A percentile compares a stretch with the other conserved stretches of the same genome.
These are phyloP conservation scores for Trichonephila inaurata DNA, from an alignment of 1,140 invertebrate genomes.

Conservation along the genomic window DNA sequence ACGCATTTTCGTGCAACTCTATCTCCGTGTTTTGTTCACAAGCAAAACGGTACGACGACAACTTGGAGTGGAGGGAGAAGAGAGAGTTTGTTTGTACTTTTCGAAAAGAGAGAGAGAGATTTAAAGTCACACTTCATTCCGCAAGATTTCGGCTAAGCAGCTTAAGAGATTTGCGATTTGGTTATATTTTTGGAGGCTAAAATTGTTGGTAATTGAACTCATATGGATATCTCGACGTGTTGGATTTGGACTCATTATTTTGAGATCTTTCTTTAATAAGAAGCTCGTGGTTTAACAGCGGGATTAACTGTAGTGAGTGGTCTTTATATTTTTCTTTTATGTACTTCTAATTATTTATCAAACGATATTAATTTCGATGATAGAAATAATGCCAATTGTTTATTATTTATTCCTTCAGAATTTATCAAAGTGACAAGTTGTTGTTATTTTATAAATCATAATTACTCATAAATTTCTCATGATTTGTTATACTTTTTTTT, in stretches of 20 bases:
- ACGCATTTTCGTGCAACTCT: background rate
- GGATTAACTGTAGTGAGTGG: background rate
- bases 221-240: slow-evolving; percentile 2
- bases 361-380: too few relatives aligned
- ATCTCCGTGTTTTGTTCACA: slow-evolving; percentile 34
- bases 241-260: slow-evolving; percentile 7
- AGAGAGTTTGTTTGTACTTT: background rate
- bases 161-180: background rate
- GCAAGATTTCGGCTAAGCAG: background rate
- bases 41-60: slow-evolving; percentile 35
- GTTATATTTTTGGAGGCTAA: background rate
- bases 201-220: background rate
- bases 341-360: background rate
- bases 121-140: slow-evolving; percentile 12
- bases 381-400: too few relatives aligned
- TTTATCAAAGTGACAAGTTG: too few relatives aligned
- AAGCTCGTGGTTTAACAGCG: background rate
- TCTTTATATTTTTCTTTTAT: background rate
- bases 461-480: too few relatives aligned
- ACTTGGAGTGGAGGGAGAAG: slow-evolving; percentile 2
- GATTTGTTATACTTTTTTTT: too few relatives aligned
- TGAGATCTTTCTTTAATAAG: background rate
- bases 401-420: too few relatives aligned
- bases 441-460: too few relatives aligned
- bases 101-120: background rate